Conservation (phyloP, 1,140 invertebrate species). For the Drosophila simulans region DNA sequence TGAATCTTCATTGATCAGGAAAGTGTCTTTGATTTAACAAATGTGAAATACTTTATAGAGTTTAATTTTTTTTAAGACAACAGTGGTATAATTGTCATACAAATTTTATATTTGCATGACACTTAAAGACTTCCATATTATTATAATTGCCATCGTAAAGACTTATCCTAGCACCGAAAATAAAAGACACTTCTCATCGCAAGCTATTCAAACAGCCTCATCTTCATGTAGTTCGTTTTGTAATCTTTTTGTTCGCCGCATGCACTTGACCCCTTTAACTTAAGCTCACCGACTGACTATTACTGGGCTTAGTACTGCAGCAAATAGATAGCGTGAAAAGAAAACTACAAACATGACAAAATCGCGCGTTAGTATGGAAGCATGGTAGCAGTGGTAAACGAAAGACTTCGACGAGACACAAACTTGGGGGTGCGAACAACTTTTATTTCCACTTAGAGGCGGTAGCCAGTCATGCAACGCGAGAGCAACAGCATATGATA, state of each 20-base stretch:
- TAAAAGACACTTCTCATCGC: not conserved
- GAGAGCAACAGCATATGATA: constrained; percentile 43
- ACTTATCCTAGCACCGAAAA: constrained; percentile 1
- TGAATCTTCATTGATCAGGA: no score
- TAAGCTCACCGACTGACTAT: constrained; percentile 22
- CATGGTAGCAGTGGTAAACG: constrained; percentile 43
- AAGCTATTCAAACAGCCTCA: constrained; percentile 2
- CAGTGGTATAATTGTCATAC: no score
- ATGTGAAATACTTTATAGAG: no score
- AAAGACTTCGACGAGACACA: constrained; percentile 72
- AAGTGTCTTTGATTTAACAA: no score
- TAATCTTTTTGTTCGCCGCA: constrained; percentile 44
- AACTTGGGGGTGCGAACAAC: constrained; percentile 50
- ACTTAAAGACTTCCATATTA: not conserved
- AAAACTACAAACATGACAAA: constrained; percentile 14
- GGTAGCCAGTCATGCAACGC: constrained; percentile 48
- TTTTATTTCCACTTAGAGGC: constrained; percentile 17
- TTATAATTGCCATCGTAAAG: no score
- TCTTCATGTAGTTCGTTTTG: constrained; percentile 28
- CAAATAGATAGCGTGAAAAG: constrained; percentile 10
- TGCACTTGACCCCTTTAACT: constrained; percentile 73
- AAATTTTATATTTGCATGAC: no score
- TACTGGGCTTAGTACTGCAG: constrained; percentile 35
- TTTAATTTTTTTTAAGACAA: no score
- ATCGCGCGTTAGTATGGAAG: not conserved